A percentile compares a stretch with the other conserved stretches of the same genome.
These are phyloP conservation scores for Callosobruchus maculatus DNA, from an alignment of 2,888 invertebrate species.

Conservation along the genomic window DNA sequence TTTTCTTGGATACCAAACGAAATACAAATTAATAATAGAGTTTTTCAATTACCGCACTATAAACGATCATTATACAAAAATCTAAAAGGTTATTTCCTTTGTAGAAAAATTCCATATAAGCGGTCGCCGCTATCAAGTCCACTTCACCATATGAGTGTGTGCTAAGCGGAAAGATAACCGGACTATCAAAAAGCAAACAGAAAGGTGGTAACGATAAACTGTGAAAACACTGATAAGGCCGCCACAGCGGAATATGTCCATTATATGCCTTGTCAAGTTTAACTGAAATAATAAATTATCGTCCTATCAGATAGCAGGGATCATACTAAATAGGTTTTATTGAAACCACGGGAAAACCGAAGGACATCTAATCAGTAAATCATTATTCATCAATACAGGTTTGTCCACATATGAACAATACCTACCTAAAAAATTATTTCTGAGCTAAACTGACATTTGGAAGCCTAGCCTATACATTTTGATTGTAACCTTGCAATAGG, in stretches of 20 bases:
- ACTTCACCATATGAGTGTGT: neutral
- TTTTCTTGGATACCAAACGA: too few relatives aligned
- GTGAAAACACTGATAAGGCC: conserved; percentile 32
- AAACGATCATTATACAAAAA: too few relatives aligned
- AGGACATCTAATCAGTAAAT: neutral
- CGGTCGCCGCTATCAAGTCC: neutral
- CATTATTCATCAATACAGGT: too few relatives aligned
- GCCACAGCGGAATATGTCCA: conserved; percentile 27
- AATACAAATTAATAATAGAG: too few relatives aligned
- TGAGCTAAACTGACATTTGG: too few relatives aligned
- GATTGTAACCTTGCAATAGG: too few relatives aligned
- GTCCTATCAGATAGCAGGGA: neutral
- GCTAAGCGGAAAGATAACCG: neutral
- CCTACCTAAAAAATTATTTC: too few relatives aligned
- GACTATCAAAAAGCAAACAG: conserved; percentile 19
- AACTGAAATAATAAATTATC: neutral
- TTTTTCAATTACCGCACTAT: too few relatives aligned
- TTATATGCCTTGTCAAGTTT: conserved; percentile 12
- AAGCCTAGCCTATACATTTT: too few relatives aligned
- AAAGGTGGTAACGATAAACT: conserved; percentile 33
- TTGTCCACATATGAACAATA: too few relatives aligned
- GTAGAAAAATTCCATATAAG: neutral
- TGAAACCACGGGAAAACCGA: neutral
- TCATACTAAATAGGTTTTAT: neutral
- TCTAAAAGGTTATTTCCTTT: too few relatives aligned